These are phyloP conservation scores for Oscheius sp. DNA, from an alignment of 2,888 invertebrate genomes.

Conservation along the genomic window DNA sequence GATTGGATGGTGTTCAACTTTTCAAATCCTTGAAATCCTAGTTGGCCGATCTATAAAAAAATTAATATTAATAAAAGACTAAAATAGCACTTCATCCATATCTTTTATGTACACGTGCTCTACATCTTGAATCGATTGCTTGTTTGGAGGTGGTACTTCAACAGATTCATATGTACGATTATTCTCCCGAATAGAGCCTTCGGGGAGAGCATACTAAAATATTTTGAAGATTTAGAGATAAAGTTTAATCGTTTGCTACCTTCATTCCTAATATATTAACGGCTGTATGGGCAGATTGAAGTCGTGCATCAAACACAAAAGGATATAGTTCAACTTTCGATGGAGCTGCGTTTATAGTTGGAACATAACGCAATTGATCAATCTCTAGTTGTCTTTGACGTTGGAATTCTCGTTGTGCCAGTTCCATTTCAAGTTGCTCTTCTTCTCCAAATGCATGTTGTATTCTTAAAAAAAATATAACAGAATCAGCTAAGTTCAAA, in stretches of 20 bases:
- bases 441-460: slow-evolving; percentile 77
- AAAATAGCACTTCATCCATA: slow-evolving; percentile 76
- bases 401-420: slow-evolving; percentile 54
- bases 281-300: slow-evolving; percentile 78
- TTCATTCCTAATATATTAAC: slow-evolving; percentile 83
- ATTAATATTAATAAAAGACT: too few species aligned
- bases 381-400: slow-evolving; percentile 71
- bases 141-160: slow-evolving; percentile 72
- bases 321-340: slow-evolving; percentile 77
- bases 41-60: slow-evolving; percentile 80
- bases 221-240: neutral
- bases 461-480: slow-evolving; percentile 82
- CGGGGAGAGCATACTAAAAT: slow-evolving; percentile 79
- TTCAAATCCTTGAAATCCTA: slow-evolving; percentile 87
- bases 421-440: slow-evolving; percentile 57
- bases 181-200: slow-evolving; percentile 80
- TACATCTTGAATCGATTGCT: slow-evolving; percentile 69
- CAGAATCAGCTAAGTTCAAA: slow-evolving; percentile 43
- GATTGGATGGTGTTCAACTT: slow-evolving; percentile 92
- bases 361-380: slow-evolving; percentile 67
- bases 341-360: slow-evolving; percentile 58
- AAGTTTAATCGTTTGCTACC: slow-evolving; percentile 57
- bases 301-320: slow-evolving; percentile 85
- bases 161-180: slow-evolving; percentile 85
- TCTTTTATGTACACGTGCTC: slow-evolving; percentile 75